Conservation (phyloP, 1,140 invertebrate species). For the Ceratina japonica region DNA sequence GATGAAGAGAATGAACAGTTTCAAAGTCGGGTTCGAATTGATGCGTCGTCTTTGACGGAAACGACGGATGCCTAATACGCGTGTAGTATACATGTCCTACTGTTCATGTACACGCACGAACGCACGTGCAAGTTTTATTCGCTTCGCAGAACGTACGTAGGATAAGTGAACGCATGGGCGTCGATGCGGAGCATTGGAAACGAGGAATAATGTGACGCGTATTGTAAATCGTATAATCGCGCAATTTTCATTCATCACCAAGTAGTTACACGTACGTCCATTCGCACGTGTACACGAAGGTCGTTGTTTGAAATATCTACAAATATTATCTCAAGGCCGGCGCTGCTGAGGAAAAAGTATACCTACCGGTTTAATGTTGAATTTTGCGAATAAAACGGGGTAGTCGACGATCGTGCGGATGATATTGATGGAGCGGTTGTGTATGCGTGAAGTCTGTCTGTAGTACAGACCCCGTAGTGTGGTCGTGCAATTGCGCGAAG, state of each 20-base stretch:
- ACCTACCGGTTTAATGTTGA: background rate
- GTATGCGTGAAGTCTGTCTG: constrained; percentile 14
- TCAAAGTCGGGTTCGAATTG: constrained; percentile 44
- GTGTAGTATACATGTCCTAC: constrained; percentile 23
- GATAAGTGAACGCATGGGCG: constrained; percentile 39
- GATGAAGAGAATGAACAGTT: constrained; percentile 48
- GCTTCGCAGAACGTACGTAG: constrained; percentile 24
- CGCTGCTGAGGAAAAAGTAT: background rate
- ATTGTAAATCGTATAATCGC: background rate
- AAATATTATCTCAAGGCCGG: background rate
- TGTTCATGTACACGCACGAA: background rate
- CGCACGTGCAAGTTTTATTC: too few species aligned
- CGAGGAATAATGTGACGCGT: constrained; percentile 20
- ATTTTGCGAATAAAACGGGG: constrained; percentile 12
- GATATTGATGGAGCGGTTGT: background rate
- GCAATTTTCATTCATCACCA: background rate
- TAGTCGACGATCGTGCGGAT: constrained; percentile 12
- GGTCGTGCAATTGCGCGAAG: constrained; percentile 64
- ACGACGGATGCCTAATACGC: constrained; percentile 36
- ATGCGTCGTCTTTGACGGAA: constrained; percentile 47
- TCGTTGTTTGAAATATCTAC: constrained; percentile 10
- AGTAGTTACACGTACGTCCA: background rate
- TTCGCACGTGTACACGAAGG: background rate
- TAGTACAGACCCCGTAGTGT: background rate
- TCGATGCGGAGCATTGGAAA: constrained; percentile 20